These are phyloP conservation scores for Diplazon laetatorius DNA, from an alignment of 2,888 invertebrate genomes.

Conservation along the genomic window DNA sequence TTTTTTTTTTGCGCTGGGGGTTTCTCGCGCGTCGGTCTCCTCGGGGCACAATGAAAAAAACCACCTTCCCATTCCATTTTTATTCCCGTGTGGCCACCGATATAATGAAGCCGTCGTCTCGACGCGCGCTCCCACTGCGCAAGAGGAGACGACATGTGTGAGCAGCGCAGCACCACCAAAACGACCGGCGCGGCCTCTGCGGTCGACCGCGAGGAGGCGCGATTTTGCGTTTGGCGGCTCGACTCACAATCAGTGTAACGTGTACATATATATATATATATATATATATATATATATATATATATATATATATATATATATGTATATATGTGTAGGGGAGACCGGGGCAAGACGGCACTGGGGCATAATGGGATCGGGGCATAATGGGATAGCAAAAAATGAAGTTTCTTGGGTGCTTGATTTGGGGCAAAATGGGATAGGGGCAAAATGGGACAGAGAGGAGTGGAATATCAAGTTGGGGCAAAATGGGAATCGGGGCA, in stretches of 20 bases:
- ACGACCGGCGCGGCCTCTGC: constrained; percentile 48
- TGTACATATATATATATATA: constrained; percentile 12
- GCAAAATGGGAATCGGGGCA: too few species aligned
- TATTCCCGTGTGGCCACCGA: constrained; percentile 7
- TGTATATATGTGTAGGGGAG: constrained; percentile 11
- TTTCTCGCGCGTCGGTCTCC: constrained; percentile 56
- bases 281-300: background rate
- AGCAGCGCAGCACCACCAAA: too few species aligned
- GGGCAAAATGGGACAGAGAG: too few species aligned
- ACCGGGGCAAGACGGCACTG: too few species aligned
- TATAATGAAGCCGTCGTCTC: constrained; percentile 64
- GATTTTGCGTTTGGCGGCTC: constrained; percentile 47
- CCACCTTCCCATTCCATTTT: constrained; percentile 6
- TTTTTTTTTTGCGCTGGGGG: constrained; percentile 16
- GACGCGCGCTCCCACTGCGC: constrained; percentile 26
- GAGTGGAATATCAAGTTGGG: too few species aligned
- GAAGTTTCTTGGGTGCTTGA: too few species aligned
- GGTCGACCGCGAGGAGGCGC: constrained; percentile 33
- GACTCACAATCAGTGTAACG: background rate
- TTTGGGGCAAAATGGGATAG: too few species aligned
- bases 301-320: background rate
- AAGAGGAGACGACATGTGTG: constrained; percentile 49
- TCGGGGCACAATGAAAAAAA: constrained; percentile 48
- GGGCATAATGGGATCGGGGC: too few species aligned
- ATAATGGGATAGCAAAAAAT: too few species aligned